These are phyloP conservation scores for Xyrichtys novacula DNA, from an alignment of 2,797 vertebrate genomes.

Conservation along the genomic window DNA sequence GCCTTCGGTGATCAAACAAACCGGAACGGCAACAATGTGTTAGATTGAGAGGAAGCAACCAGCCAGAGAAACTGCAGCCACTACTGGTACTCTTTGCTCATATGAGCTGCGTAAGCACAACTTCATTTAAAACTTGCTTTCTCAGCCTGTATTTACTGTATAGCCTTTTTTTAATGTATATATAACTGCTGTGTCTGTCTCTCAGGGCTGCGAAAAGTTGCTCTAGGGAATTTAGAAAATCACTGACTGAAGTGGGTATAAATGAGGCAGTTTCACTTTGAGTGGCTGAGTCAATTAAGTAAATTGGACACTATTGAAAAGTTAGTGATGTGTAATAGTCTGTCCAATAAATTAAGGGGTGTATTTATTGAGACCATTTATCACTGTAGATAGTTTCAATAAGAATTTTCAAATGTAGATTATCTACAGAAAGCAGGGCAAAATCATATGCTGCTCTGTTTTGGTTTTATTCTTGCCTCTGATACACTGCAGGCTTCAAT, in stretches of 20 bases:
- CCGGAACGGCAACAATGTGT: constrained; percentile 18
- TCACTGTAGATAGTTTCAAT: not conserved
- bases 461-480: not conserved
- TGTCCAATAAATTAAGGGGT: constrained; percentile 4
- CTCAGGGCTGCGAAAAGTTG: constrained; percentile 2
- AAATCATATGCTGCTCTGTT: not conserved
- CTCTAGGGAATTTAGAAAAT: constrained; percentile 4
- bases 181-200: not conserved
- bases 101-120: not conserved
- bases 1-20: constrained; percentile 12
- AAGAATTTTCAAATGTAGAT: not conserved
- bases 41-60: constrained; percentile 1
- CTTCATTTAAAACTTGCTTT: not conserved
- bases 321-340: constrained; percentile 13
- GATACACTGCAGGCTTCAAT: no score
- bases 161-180: no score
- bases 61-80: not conserved
- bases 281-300: constrained; percentile 14
- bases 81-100: not conserved
- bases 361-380: not conserved
- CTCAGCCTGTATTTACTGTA: not conserved
- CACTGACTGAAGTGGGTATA: constrained; percentile 3
- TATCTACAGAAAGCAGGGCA: not conserved
- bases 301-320: constrained; percentile 9
- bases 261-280: constrained; percentile 10